A percentile compares a stretch with the other conserved stretches of the same genome.
Conservation (phyloP, 1,140 invertebrate genomes). For the Trissolcus basalis region DNA sequence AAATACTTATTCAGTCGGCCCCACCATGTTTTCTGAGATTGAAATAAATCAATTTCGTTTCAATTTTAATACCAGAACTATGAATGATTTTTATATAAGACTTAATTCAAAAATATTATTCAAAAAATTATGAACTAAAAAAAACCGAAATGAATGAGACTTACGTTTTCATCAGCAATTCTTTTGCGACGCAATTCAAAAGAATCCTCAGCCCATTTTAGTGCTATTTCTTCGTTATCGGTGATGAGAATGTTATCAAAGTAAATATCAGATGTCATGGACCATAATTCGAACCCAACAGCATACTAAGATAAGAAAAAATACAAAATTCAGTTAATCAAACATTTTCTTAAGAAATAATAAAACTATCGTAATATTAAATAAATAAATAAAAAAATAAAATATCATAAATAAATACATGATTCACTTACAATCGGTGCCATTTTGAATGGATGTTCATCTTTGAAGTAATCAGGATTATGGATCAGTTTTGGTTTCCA, state of each 20-base stretch:
- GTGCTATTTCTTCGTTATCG: constrained; percentile 87
- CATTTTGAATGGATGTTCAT: constrained; percentile 93
- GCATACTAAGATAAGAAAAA: constrained; percentile 81
- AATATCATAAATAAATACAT: constrained; percentile 4
- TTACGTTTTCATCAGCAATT: constrained; percentile 87
- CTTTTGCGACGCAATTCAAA: constrained; percentile 90
- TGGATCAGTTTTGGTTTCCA: constrained; percentile 91
- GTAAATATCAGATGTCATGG: constrained; percentile 94
- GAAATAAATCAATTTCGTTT: constrained; percentile 4
- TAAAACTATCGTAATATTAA: background rate
- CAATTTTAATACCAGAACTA: too few relatives aligned
- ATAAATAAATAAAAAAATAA: too few relatives aligned
- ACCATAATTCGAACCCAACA: constrained; percentile 98
- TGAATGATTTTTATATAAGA: too few relatives aligned
- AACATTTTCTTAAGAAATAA: constrained; percentile 10
- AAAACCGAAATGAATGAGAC: constrained; percentile 63
- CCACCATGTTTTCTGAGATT: constrained; percentile 81
- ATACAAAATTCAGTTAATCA: constrained; percentile 5
- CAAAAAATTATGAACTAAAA: constrained; percentile 1
- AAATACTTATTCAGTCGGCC: constrained; percentile 82
- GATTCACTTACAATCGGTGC: constrained; percentile 89
- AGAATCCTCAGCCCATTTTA: constrained; percentile 88
- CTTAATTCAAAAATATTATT: too few relatives aligned
- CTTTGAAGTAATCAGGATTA: constrained; percentile 96
- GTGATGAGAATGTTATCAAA: constrained; percentile 98